Base-by-base conservation (phyloP, 2,888 invertebrate genomes). In the Artemia sinica region DNA sequence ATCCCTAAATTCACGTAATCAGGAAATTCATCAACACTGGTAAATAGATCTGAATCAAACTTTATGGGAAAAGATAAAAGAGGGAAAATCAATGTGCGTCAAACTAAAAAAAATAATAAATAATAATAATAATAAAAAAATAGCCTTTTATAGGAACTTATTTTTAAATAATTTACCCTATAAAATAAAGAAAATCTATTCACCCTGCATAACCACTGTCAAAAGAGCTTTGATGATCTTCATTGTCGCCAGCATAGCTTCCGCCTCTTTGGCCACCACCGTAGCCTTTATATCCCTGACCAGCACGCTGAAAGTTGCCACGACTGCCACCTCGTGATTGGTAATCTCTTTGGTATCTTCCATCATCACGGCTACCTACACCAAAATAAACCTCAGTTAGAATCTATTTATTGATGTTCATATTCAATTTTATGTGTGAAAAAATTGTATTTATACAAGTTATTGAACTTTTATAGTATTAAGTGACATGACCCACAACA, bases 221-320 rank as follows among this genome's bases (percentile, higher is more conserved):
- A 58, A n/a, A n/a, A 58, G n/a, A 58, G 14, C 63, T 28, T 58
- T 28, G 63, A 58, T 58, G 8, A 58, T 28, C 63, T n/a, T 28
- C 63, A 58, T 58, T n/a, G 28, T 58, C 28, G 8, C 69, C 71
- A 50, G 70, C 69, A 67, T 67, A 65, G 11, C 69, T 66, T 70
- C 72, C 71, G 66, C 70, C 69, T 13, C 75, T 72, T 63, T 75
- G 75, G 50, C 75, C 75, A 49, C 74, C 72, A 50, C 75, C 73
- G 49, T 73, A 74, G 69, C 76, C 76, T 74, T 75, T 75, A 58
- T 75, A 73, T 63, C 63, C 11, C 1, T 28, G 14, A 65, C 74
- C 72, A 50, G 71, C 67, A 65, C 71, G 70, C 18, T 72, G 70
- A 49, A 69, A 68, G 49, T 71, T 72, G 68, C 67, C 67, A 11